Evolutionary conservation across 2,113 vertebrate genomes (phyloP).

Genomic region (Peromyscus polionotus): DNA sequence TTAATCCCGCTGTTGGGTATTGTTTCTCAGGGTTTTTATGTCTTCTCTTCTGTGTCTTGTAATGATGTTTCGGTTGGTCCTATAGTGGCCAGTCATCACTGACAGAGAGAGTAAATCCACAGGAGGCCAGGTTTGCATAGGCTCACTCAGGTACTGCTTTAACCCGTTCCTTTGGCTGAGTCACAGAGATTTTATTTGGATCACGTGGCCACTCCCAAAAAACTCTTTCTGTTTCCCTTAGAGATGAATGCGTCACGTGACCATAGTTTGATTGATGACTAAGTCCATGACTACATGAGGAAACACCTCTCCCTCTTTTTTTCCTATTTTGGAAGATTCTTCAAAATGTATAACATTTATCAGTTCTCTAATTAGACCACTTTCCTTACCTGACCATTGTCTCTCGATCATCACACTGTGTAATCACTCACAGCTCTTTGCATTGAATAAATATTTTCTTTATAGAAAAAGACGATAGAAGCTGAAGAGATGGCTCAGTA

Average conservation of each 20-base stretch:
- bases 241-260: not conserved
- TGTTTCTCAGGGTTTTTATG: not conserved
- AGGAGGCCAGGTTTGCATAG: not conserved
- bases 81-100: not conserved
- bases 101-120: not conserved
- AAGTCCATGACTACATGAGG: too few species aligned
- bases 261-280: not conserved
- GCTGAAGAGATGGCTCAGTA: not conserved
- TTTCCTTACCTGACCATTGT: too few species aligned
- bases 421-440: not conserved
- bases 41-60: not conserved
- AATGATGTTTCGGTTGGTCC: not conserved
- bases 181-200: not conserved
- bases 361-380: not conserved
- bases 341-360: constrained; percentile 51
- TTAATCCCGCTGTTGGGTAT: not conserved
- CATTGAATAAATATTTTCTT: constrained; percentile 48
- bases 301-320: not conserved
- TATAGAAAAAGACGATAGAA: constrained; percentile 12
- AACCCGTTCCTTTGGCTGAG: constrained; percentile 23
- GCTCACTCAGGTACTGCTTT: not conserved
- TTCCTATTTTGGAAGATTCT: constrained; percentile 32
- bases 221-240: constrained; percentile 18
- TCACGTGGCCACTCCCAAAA: not conserved
- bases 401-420: not conserved